Base-by-base conservation (phyloP, 2,113 vertebrate species). In the Cyrtonyx montezumae region DNA sequence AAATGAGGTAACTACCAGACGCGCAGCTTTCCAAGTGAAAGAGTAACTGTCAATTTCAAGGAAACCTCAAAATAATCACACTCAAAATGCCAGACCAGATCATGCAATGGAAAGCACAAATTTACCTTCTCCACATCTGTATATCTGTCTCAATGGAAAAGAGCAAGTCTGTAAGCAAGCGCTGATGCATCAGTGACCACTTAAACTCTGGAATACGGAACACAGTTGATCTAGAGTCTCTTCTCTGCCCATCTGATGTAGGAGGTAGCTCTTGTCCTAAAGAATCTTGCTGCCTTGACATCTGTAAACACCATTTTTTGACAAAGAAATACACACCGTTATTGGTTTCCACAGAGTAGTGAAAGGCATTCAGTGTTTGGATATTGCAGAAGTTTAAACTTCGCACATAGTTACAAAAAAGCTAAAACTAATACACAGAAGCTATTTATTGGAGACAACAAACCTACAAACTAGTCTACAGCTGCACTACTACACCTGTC, bases 61-160 rank as follows among this genome's bases (percentile, higher is more conserved):
- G 58, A 65, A 56, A 68, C 22, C 32, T 59, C 28, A 63, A 37
- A 19, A 22, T 45, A 56, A 76, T 34, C 16, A 3, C 3, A 78
- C 46, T 0, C 15, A 28, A 63, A 56, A 80, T 16, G 2, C 9
- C 61, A 69, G 42, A 10, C 16, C 34, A 71, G 25, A 40, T 15
- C 6, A 25, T 8, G 49, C 40, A 59, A 32, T 10, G 70, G 1
- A 65, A 83, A 91, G 36, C 43, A 84, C 0, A 34, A 37, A 67
- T 79, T 92, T 95, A 99, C 99, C 99, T 99, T 97, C 99, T 98
- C 99, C 99, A 99, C 98, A 99, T 99, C 94, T 99, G 99, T 91
- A 99, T 98, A 53, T 99, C 99, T 20, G 99, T 99, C 97, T 99
- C 99, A 45, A 99, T 99, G 40, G 99, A 99, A 96, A 99, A 99